A percentile compares a stretch with the other conserved stretches of the same genome.
phyloP scores from a whole-genome alignment of 2,888 invertebrate genomes.

The Hipparchia semele region DNA sequence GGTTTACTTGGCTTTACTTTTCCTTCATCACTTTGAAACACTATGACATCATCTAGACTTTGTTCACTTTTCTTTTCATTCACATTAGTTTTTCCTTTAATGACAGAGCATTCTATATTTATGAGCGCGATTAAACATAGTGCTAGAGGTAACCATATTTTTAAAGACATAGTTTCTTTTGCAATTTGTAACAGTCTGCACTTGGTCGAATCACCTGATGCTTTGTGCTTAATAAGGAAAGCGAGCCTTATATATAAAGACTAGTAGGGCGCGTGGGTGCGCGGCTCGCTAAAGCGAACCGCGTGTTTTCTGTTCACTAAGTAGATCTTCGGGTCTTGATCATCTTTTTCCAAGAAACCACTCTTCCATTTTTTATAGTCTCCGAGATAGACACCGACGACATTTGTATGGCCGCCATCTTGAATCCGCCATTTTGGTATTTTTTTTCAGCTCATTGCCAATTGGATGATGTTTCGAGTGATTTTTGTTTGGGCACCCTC shows the following conservation, averaged over 20 bases:
- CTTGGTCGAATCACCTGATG: not conserved
- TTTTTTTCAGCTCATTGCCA: no score
- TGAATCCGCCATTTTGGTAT: no score
- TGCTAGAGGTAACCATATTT: not conserved
- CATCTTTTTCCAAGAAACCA: no score
- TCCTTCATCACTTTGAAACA: not conserved
- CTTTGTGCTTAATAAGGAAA: not conserved
- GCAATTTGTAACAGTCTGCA: not conserved
- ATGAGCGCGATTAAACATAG: not conserved
- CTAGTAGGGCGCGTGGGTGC: no score
- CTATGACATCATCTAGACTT: not conserved
- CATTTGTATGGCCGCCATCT: no score
- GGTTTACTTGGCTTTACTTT: not conserved
- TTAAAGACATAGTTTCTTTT: not conserved
- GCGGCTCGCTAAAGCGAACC: no score
- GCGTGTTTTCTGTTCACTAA: no score
- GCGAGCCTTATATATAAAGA: not conserved
- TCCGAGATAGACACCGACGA: no score
- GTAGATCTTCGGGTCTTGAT: no score
- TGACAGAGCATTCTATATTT: not conserved
- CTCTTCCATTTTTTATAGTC: no score
- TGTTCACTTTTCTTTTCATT: not conserved
- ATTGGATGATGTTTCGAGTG: no score
- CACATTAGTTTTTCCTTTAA: slow-evolving; percentile 1
- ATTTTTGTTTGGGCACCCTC: no score